Conservation (phyloP, 1,140 invertebrate genomes). For the Drosophila littoralis region DNA sequence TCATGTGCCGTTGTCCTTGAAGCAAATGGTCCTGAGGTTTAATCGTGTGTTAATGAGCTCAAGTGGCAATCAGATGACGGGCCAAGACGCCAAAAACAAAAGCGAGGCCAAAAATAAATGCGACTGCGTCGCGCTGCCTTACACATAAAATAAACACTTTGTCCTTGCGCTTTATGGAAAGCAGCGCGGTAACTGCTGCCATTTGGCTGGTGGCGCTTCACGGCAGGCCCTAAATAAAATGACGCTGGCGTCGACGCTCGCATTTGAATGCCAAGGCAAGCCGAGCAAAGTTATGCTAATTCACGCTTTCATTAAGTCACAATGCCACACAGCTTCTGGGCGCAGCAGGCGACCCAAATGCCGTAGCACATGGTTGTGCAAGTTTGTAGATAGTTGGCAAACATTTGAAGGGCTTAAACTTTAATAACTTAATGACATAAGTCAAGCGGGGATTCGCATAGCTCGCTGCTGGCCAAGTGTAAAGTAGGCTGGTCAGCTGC, state of each 20-base stretch:
- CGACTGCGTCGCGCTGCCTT: constrained; percentile 25
- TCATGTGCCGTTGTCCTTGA: constrained; percentile 42
- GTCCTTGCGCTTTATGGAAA: constrained; percentile 53
- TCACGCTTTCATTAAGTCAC: constrained; percentile 77
- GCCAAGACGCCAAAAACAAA: constrained; percentile 46
- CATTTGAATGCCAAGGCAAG: constrained; percentile 32
- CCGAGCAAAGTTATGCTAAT: constrained; percentile 72
- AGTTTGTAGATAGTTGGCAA: constrained; percentile 76
- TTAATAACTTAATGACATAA: constrained; percentile 80
- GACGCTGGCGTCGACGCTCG: background rate
- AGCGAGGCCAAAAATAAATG: constrained; percentile 13
- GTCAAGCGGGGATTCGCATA: constrained; percentile 28
- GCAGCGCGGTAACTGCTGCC: constrained; percentile 38
- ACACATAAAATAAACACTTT: constrained; percentile 74
- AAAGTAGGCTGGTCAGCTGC: constrained; percentile 78
- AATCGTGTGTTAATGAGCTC: constrained; percentile 79
- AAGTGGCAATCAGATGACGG: constrained; percentile 79
- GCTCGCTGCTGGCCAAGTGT: constrained; percentile 44
- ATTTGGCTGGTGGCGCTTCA: constrained; percentile 9
- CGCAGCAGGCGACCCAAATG: constrained; percentile 17
- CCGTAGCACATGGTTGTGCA: constrained; percentile 28
- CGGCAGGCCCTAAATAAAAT: constrained; percentile 11
- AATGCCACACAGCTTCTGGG: constrained; percentile 27
- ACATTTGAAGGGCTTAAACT: constrained; percentile 69
- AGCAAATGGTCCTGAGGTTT: constrained; percentile 71